Percentiles rank a stretch among this genome's conserved stretches.
These are phyloP conservation scores for Drosophila birchii DNA, from an alignment of 2,888 invertebrate genomes.

Conservation along the genomic window DNA sequence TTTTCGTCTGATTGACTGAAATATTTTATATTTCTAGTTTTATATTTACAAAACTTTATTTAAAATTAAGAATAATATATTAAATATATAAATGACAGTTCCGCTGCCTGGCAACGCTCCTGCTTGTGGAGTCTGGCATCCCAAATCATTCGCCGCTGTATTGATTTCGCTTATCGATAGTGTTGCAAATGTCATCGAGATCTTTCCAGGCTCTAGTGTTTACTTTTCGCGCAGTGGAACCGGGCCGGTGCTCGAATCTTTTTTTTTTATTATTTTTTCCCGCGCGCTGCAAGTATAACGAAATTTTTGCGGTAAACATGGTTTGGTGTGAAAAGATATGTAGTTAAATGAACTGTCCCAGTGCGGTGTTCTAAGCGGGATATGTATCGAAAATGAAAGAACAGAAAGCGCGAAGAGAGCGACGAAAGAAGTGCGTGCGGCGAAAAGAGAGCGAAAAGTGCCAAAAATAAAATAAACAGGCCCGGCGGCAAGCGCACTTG, in stretches of 20 bases:
- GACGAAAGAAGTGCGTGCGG: conserved; percentile 45
- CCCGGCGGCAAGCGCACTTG: conserved; percentile 47
- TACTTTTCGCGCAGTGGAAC: conserved; percentile 43
- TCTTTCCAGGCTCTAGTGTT: conserved; percentile 18
- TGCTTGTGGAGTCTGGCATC: not conserved
- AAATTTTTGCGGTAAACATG: conserved; percentile 10
- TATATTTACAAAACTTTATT: no score
- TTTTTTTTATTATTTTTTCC: conserved; percentile 41
- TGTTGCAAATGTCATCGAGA: not conserved
- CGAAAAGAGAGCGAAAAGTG: conserved; percentile 30
- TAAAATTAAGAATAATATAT: no score
- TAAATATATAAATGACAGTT: not conserved
- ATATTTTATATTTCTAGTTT: no score
- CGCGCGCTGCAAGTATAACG: conserved; percentile 5
- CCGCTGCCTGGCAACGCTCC: not conserved
- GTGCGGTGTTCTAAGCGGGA: conserved; percentile 26
- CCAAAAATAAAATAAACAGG: conserved; percentile 43
- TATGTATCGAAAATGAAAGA: conserved; percentile 56
- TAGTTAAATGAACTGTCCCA: conserved; percentile 1
- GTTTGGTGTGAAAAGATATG: conserved; percentile 7
- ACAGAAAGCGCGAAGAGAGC: conserved; percentile 39
- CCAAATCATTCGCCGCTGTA: not conserved
- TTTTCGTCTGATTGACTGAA: no score
- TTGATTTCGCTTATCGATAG: not conserved
- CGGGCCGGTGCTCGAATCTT: conserved; percentile 39